Evolutionary conservation across 2,888 invertebrate genomes (phyloP), one percentile per base, ranked within the genome.

Genomic region (Drosophila crucigera): DNA sequence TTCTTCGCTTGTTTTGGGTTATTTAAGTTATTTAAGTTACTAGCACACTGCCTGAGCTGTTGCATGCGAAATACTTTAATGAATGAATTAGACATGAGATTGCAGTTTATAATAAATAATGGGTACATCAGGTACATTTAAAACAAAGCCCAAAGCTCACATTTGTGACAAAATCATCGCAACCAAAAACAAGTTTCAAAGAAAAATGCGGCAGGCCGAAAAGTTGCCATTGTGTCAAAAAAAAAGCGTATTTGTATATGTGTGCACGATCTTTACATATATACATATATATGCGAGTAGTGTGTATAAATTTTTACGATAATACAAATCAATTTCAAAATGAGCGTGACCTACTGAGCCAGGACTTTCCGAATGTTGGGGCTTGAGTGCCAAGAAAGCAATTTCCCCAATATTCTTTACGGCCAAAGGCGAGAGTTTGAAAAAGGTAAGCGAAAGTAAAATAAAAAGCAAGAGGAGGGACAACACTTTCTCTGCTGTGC

Each of bases 321-420:
- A 90, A 90, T 90, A 78, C 82, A 78, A 78, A 88, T 82, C 88
- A 88, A 85, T 85, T 85, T 83, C 76, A 82, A 88, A 88, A 90
- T 82, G 81, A 85, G 83, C 76, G 79, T 71, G 75, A 67, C 75
- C 80, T 73, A 74, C 68, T 63, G 73, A 64, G 82, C 68, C 78
- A 43, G 56, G 58, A 53, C 67, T 71, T 41, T 47, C 31, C 62
- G 56, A 67, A 61, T 68, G 68, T 53, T 39, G 82, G 76, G 79
- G 71, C 79, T 76, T 74, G 75, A 89, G 77, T 87, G 87, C 78
- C 80, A 89, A 87, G 82, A 80, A 86, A 87, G 82, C 79, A 87
- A 87, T 87, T 87, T 87, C 78, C 83, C 76, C 84, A 84, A 87
- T 87, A 87, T 89, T 79, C 81, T 87, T 89, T 89, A 84, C 78